A percentile compares a stretch with the other conserved stretches of the same genome.
phyloP scores from a whole-genome alignment of 2,888 invertebrate genomes.

The Ephialtes manifestator region DNA sequence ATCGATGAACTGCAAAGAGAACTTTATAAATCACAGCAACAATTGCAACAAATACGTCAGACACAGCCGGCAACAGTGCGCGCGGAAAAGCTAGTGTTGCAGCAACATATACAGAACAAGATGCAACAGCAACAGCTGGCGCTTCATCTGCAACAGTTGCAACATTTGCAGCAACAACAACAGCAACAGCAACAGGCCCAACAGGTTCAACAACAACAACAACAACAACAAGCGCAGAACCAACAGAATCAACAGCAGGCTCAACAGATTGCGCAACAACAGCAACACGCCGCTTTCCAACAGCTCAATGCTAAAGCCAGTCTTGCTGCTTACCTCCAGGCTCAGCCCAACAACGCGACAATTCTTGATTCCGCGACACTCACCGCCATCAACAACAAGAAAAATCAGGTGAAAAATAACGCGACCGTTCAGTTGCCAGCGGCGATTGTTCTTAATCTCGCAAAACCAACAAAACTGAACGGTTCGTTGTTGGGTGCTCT shows the following conservation, averaged over 20 bases:
- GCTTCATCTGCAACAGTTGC: constrained; percentile 88
- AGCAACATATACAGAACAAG: constrained; percentile 91
- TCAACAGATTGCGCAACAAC: constrained; percentile 79
- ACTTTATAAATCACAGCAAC: constrained; percentile 92
- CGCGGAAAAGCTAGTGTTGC: constrained; percentile 87
- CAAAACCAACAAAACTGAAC: constrained; percentile 83
- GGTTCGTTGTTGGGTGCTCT: constrained; percentile 83
- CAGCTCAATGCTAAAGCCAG: constrained; percentile 86
- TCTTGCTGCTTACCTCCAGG: constrained; percentile 86
- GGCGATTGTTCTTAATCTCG: constrained; percentile 83
- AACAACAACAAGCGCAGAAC: constrained; percentile 86
- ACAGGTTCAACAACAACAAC: constrained; percentile 81
- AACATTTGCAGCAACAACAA: constrained; percentile 88
- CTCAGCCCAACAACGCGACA: constrained; percentile 83
- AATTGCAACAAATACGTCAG: constrained; percentile 90
- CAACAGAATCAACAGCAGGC: constrained; percentile 77
- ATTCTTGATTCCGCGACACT: constrained; percentile 83
- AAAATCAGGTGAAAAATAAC: constrained; percentile 83
- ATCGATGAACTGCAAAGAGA: constrained; percentile 96
- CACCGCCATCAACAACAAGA: constrained; percentile 85
- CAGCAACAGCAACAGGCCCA: constrained; percentile 88
- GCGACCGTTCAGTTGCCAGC: constrained; percentile 83
- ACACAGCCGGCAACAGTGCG: constrained; percentile 88
- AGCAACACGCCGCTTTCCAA: constrained; percentile 83
- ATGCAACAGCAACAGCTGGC: constrained; percentile 88